Conservation (phyloP, 2,113 vertebrate genomes). For the Tachuris rubrigastra region DNA sequence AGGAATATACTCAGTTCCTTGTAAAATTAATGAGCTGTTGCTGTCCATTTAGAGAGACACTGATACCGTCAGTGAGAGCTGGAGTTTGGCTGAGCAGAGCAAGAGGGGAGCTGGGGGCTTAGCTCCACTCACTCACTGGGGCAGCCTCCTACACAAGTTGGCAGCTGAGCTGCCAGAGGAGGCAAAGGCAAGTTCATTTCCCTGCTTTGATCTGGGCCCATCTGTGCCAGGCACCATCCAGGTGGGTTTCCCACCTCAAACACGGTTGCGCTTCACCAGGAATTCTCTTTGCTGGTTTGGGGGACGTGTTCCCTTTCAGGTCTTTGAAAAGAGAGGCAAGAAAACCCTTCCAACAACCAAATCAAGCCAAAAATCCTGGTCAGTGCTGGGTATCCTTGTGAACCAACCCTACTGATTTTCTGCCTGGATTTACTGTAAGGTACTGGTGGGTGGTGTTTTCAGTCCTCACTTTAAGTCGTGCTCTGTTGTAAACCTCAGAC, state of each 20-base stretch:
- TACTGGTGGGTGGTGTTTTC: background rate
- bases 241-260: background rate
- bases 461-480: background rate
- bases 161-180: background rate
- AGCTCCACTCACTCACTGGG: background rate
- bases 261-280: background rate
- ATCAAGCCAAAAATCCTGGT: background rate
- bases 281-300: background rate
- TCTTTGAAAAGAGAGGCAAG: background rate
- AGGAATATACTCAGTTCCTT: background rate
- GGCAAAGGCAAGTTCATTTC: background rate
- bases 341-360: background rate
- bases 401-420: background rate
- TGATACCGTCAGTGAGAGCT: background rate
- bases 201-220: background rate
- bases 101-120: background rate
- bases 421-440: background rate
- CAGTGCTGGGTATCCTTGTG: background rate
- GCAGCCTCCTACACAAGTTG: background rate
- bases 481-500: background rate
- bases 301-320: background rate
- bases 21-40: conserved; percentile 25
- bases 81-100: background rate
- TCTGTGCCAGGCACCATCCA: background rate
- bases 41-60: background rate